Conservation (phyloP, 2,797 vertebrate genomes). For the Enteromius treurensis region DNA sequence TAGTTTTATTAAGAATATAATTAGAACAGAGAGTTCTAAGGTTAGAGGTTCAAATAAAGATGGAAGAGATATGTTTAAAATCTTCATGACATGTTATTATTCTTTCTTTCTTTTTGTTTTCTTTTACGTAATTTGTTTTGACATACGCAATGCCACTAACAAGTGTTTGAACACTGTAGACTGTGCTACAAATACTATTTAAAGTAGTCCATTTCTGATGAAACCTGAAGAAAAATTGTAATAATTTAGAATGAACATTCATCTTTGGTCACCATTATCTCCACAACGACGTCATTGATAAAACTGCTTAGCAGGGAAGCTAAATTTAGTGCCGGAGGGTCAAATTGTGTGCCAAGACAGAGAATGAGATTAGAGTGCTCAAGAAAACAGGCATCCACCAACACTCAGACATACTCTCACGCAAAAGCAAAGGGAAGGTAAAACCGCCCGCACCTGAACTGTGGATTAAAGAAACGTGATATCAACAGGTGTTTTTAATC, state of each 20-base stretch:
- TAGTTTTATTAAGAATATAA: too few species aligned
- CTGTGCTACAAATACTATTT: neutral
- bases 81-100: too few species aligned
- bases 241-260: neutral
- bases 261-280: slow-evolving; percentile 6
- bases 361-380: slow-evolving; percentile 69
- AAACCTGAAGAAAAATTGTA: neutral
- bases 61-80: too few species aligned
- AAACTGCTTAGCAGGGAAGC: neutral
- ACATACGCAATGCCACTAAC: neutral
- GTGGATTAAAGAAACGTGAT: slow-evolving; percentile 71
- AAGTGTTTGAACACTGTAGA: neutral
- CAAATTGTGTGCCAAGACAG: slow-evolving; percentile 57
- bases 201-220: neutral
- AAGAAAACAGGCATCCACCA: slow-evolving; percentile 57
- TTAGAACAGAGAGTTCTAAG: too few species aligned
- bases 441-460: slow-evolving; percentile 63
- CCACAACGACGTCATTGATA: neutral
- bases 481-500: slow-evolving; percentile 53
- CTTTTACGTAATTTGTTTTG: neutral
- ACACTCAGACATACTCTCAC: slow-evolving; percentile 12
- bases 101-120: too few species aligned
- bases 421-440: slow-evolving; percentile 36
- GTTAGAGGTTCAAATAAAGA: too few species aligned
- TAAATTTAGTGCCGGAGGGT: slow-evolving; percentile 36